phyloP scores from a whole-genome alignment of 2,888 invertebrate species.

The Hypena proboscidalis region DNA sequence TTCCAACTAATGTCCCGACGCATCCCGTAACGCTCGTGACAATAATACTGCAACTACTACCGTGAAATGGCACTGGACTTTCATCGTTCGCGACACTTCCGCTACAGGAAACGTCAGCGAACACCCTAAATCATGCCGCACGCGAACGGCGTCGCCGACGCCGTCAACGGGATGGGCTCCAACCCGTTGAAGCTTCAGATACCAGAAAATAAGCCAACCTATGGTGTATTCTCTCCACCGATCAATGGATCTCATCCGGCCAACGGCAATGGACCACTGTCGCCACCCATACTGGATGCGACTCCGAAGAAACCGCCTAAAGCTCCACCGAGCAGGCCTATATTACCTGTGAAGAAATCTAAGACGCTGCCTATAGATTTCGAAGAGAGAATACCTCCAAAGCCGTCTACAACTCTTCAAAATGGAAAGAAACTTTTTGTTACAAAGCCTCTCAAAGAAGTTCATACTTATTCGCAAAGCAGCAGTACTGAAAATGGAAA shows the following conservation, averaged over 20 bases:
- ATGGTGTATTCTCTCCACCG: constrained; percentile 48
- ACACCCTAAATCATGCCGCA: constrained; percentile 70
- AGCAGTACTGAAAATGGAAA: constrained; percentile 59
- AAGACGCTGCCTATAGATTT: constrained; percentile 78
- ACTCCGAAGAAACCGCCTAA: constrained; percentile 79
- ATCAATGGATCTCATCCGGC: constrained; percentile 56
- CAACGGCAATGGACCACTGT: constrained; percentile 68
- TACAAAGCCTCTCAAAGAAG: constrained; percentile 75
- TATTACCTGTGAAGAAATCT: constrained; percentile 76
- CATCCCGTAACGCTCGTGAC: constrained; percentile 72
- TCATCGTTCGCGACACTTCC: constrained; percentile 75
- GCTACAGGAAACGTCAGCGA: constrained; percentile 75
- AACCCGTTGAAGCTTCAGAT: constrained; percentile 68
- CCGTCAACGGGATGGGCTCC: constrained; percentile 47
- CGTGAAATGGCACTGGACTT: constrained; percentile 82
- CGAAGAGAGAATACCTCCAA: constrained; percentile 71
- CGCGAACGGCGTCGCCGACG: constrained; percentile 48
- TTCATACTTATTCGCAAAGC: constrained; percentile 66
- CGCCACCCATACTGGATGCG: constrained; percentile 71
- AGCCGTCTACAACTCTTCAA: constrained; percentile 55
- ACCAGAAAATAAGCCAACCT: constrained; percentile 57
- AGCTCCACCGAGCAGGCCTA: constrained; percentile 66
- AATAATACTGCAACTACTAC: constrained; percentile 69
- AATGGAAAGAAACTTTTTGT: constrained; percentile 74
- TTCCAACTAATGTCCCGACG: constrained; percentile 76